These are phyloP conservation scores for Pitangus sulphuratus DNA, from an alignment of 2,797 vertebrate genomes.

Conservation along the genomic window DNA sequence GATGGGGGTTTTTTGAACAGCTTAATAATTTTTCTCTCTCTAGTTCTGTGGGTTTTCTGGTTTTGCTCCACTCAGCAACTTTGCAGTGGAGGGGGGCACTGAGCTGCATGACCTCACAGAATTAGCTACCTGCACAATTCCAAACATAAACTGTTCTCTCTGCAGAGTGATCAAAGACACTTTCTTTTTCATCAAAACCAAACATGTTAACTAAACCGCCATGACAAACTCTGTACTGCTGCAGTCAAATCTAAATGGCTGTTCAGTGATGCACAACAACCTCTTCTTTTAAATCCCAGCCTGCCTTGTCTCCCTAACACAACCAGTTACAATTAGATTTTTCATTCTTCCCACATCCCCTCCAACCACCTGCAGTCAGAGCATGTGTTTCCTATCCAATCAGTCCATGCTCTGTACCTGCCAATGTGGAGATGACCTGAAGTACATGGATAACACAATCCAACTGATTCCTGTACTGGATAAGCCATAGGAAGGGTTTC, in stretches of 20 bases:
- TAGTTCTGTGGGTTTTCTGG: background rate
- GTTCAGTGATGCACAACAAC: conserved; percentile 46
- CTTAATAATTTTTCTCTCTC: background rate
- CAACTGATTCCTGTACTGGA: background rate
- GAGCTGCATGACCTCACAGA: conserved; percentile 13
- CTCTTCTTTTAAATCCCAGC: conserved; percentile 20
- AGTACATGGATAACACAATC: background rate
- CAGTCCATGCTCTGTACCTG: background rate
- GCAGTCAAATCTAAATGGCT: conserved; percentile 49
- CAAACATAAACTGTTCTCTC: background rate
- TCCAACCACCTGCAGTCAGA: background rate
- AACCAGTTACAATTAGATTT: background rate
- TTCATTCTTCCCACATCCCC: background rate
- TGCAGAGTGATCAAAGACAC: background rate
- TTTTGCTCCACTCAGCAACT: conserved; percentile 20
- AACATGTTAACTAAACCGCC: conserved; percentile 62
- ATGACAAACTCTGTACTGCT: conserved; percentile 16
- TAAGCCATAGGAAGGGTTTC: background rate
- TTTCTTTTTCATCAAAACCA: conserved; percentile 47
- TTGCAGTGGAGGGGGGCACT: background rate
- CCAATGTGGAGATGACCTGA: background rate
- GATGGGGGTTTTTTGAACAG: background rate
- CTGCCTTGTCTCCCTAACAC: conserved; percentile 4
- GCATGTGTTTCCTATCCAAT: background rate
- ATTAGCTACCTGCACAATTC: conserved; percentile 31